A percentile compares a stretch with the other conserved stretches of the same genome.
phyloP scores from a whole-genome alignment of 2,888 invertebrate genomes.

The Plebejus anna region DNA sequence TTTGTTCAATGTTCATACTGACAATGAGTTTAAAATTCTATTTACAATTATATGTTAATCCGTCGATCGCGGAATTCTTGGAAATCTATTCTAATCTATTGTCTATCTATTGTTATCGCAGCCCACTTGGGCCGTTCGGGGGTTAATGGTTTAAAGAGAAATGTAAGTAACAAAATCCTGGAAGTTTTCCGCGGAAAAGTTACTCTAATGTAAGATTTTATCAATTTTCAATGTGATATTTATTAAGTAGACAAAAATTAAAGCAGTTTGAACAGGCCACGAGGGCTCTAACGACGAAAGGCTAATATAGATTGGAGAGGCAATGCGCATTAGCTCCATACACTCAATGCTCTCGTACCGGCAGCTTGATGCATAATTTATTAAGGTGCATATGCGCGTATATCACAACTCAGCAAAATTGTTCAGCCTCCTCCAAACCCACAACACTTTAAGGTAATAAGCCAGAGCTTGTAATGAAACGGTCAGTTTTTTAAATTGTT shows the following conservation, averaged over 20 bases:
- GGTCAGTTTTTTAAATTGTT: no score
- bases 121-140: no score
- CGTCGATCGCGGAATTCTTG: no score
- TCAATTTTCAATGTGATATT: slow-evolving; percentile 17
- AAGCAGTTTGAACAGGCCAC: slow-evolving; percentile 38
- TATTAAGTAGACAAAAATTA: slow-evolving; percentile 35
- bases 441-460: slow-evolving; percentile 12
- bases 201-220: background rate
- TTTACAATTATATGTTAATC: no score
- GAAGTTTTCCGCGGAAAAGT: background rate
- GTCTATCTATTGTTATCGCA: no score
- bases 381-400: slow-evolving; percentile 38
- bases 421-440: slow-evolving; percentile 2
- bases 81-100: no score
- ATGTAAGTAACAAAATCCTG: background rate
- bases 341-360: slow-evolving; percentile 40
- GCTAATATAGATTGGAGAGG: slow-evolving; percentile 40
- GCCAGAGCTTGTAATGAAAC: no score
- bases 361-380: slow-evolving; percentile 40
- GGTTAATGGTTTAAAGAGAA: no score
- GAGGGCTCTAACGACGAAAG: slow-evolving; percentile 39
- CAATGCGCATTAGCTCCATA: slow-evolving; percentile 41
- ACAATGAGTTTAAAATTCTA: no score
- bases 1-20: no score
- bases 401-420: slow-evolving; percentile 38